phyloP scores from a whole-genome alignment of 1,140 invertebrate genomes.

The Pomacea maculata region DNA sequence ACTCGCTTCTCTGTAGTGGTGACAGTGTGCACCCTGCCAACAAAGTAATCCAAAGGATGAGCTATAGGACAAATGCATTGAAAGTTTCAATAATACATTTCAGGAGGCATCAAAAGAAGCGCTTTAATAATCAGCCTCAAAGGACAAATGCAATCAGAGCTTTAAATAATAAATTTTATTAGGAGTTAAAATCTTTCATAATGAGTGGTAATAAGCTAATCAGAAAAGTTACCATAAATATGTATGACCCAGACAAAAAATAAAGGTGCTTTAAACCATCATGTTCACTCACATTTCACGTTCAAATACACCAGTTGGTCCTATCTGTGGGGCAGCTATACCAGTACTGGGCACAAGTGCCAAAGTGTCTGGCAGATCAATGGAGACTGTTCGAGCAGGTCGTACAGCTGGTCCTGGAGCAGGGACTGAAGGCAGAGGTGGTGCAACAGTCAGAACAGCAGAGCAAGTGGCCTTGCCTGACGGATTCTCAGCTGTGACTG shows the following conservation, averaged over 20 bases:
- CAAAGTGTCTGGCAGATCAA: slow-evolving; percentile 18
- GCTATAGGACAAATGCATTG: too few relatives aligned
- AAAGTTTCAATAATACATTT: too few relatives aligned
- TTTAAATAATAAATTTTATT: too few relatives aligned
- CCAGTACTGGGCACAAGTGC: too few relatives aligned
- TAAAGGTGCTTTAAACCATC: not conserved
- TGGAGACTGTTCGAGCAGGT: slow-evolving; percentile 18
- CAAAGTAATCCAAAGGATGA: not conserved
- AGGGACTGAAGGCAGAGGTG: slow-evolving; percentile 19
- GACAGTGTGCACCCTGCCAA: slow-evolving; percentile 48
- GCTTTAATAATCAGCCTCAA: too few relatives aligned
- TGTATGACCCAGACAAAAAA: too few relatives aligned
- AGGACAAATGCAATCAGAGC: too few relatives aligned
- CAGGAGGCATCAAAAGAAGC: too few relatives aligned
- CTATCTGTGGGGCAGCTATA: too few relatives aligned
- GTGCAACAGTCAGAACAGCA: slow-evolving; percentile 64
- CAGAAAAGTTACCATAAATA: not conserved
- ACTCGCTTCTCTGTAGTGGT: slow-evolving; percentile 52
- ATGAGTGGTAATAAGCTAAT: not conserved
- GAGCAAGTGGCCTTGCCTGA: slow-evolving; percentile 68
- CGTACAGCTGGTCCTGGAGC: slow-evolving; percentile 17
- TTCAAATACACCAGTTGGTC: slow-evolving; percentile 10
- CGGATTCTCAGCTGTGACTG: slow-evolving; percentile 65
- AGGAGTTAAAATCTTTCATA: not conserved
- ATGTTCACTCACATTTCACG: slow-evolving; percentile 21